Evolutionary conservation across 2,888 invertebrate species (phyloP).

Genomic region (Dendrolimus pini): DNA sequence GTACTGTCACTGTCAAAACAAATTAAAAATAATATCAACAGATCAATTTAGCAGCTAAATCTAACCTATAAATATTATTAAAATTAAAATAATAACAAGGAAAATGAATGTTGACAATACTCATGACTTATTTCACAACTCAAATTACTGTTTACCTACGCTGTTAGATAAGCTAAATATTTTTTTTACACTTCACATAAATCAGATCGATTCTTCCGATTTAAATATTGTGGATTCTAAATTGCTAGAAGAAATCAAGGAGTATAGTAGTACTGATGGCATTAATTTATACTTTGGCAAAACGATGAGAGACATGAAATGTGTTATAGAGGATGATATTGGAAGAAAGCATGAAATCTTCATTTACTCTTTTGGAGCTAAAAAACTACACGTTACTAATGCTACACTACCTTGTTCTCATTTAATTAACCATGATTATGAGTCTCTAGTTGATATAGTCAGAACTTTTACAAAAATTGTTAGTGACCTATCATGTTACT

Average conservation of each 20-base stretch:
- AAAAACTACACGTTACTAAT: conserved; percentile 32
- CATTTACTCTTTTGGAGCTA: conserved; percentile 34
- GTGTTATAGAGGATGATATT: conserved; percentile 34
- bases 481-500: conserved; percentile 38
- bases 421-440: conserved; percentile 39
- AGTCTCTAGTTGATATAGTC: conserved; percentile 35
- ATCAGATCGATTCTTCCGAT: not conserved
- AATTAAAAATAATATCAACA: too few species aligned
- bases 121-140: not conserved
- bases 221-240: conserved; percentile 35
- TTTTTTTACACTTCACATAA: not conserved
- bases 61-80: too few species aligned
- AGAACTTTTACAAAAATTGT: conserved; percentile 30
- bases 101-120: not conserved
- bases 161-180: not conserved
- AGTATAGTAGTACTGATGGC: conserved; percentile 10
- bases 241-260: conserved; percentile 42
- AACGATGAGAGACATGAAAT: conserved; percentile 48
- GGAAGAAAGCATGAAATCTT: conserved; percentile 42
- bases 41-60: too few species aligned
- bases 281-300: conserved; percentile 44
- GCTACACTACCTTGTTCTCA: conserved; percentile 40
- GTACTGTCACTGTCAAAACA: too few species aligned
- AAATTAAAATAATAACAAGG: not conserved
- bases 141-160: not conserved